Percentiles rank a stretch among this genome's conserved stretches.
These are phyloP conservation scores for Agriopis leucophaearia DNA, from an alignment of 2,888 invertebrate genomes.

Conservation along the genomic window DNA sequence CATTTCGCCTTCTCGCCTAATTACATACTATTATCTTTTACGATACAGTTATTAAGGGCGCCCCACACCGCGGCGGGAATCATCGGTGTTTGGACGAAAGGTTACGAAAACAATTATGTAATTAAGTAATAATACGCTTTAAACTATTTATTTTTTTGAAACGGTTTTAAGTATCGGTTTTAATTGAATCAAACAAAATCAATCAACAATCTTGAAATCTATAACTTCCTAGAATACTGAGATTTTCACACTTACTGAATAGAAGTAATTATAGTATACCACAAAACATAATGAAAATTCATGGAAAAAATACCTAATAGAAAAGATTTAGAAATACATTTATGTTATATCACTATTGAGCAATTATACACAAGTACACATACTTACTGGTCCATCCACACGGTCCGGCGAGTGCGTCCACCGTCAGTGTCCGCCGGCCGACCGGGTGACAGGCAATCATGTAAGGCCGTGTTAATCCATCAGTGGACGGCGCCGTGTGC, in stretches of 20 bases:
- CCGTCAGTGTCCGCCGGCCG: constrained; percentile 1
- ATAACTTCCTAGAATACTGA: too few relatives aligned
- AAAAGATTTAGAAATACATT: too few relatives aligned
- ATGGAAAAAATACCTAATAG: too few relatives aligned
- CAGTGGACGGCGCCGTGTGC: constrained; percentile 8
- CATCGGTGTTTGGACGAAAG: constrained; percentile 17
- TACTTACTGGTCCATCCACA: neutral
- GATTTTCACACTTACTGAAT: too few relatives aligned
- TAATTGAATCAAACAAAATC: neutral
- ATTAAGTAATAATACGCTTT: constrained; percentile 37
- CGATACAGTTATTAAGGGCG: constrained; percentile 35
- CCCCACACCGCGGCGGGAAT: constrained; percentile 24
- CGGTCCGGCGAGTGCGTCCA: constrained; percentile 4
- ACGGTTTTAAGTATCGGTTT: neutral
- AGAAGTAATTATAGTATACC: too few relatives aligned
- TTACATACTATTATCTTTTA: constrained; percentile 43
- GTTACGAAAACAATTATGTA: constrained; percentile 39
- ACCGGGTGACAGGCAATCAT: constrained; percentile 27
- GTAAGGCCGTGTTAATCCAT: constrained; percentile 31
- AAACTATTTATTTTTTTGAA: constrained; percentile 16
- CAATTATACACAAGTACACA: too few relatives aligned
- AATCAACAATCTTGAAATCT: neutral
- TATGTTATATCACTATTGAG: too few relatives aligned
- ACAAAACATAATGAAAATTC: too few relatives aligned
- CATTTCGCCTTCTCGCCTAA: constrained; percentile 34